Evolutionary conservation across 1,140 invertebrate genomes (phyloP).

Genomic region (Carposina sasakii): DNA sequence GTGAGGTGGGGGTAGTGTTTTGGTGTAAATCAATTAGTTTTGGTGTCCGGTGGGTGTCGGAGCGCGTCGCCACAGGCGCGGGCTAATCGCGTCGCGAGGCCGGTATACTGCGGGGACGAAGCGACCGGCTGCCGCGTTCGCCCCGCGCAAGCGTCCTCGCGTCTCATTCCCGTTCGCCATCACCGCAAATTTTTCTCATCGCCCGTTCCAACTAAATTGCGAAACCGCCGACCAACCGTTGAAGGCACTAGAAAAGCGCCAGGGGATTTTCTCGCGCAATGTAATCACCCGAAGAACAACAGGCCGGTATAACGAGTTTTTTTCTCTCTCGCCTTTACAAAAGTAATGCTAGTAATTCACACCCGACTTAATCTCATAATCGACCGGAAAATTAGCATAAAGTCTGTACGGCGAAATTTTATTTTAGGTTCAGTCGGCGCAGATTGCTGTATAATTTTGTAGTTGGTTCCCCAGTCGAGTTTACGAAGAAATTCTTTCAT

Average conservation of each 20-base stretch:
- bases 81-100: neutral
- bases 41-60: neutral
- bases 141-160: neutral
- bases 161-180: constrained; percentile 14
- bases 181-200: constrained; percentile 57
- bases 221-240: constrained; percentile 41
- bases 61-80: too few relatives aligned
- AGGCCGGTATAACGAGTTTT: constrained; percentile 43
- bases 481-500: too few relatives aligned
- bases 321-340: constrained; percentile 19
- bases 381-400: constrained; percentile 33
- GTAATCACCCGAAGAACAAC: constrained; percentile 50
- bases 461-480: too few relatives aligned
- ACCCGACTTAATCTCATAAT: constrained; percentile 41
- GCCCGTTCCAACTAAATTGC: constrained; percentile 51
- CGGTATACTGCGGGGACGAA: constrained; percentile 42
- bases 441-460: constrained; percentile 28
- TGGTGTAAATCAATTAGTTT: neutral
- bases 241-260: constrained; percentile 39
- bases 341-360: constrained; percentile 29
- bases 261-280: constrained; percentile 38
- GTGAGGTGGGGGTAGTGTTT: too few relatives aligned
- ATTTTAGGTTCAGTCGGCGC: constrained; percentile 9
- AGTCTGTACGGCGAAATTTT: constrained; percentile 16
- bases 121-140: neutral